A percentile compares a stretch with the other conserved stretches of the same genome.
Evolutionary conservation across 2,113 vertebrate species (phyloP).

Genomic region (Psittacara wagleri): DNA sequence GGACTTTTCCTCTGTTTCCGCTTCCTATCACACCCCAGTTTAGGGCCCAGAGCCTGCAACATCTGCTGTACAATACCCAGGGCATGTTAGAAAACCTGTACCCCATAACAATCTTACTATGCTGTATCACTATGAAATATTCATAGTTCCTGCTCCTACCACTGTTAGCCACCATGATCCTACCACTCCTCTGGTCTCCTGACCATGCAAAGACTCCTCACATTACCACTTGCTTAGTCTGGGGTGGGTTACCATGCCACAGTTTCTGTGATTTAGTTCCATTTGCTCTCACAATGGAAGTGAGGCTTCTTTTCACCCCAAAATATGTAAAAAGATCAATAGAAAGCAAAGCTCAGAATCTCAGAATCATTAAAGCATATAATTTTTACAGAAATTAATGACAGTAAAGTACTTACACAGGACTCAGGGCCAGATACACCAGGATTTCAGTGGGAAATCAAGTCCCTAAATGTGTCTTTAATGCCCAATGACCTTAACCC

Average conservation of each 20-base stretch:
- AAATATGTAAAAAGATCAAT: not conserved
- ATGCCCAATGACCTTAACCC: not conserved
- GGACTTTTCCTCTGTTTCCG: not conserved
- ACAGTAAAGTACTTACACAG: not conserved
- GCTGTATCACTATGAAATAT: not conserved
- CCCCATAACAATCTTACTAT: not conserved
- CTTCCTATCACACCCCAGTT: not conserved
- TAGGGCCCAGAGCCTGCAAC: not conserved
- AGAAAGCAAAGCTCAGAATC: not conserved
- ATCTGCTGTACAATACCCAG: not conserved
- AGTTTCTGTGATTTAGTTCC: not conserved
- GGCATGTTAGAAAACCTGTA: not conserved
- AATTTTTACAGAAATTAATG: not conserved
- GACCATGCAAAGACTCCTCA: not conserved
- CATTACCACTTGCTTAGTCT: not conserved
- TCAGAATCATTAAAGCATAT: not conserved
- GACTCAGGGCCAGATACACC: not conserved
- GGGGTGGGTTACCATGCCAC: not conserved
- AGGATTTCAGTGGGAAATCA: not conserved
- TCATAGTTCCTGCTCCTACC: not conserved
- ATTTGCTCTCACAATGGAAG: not conserved
- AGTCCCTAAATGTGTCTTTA: not conserved
- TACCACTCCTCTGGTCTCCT: not conserved
- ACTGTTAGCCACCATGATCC: rapidly evolving
- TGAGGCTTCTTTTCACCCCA: not conserved